phyloP scores from a whole-genome alignment of 2,888 invertebrate genomes.

The Ectemnius cavifrons region DNA sequence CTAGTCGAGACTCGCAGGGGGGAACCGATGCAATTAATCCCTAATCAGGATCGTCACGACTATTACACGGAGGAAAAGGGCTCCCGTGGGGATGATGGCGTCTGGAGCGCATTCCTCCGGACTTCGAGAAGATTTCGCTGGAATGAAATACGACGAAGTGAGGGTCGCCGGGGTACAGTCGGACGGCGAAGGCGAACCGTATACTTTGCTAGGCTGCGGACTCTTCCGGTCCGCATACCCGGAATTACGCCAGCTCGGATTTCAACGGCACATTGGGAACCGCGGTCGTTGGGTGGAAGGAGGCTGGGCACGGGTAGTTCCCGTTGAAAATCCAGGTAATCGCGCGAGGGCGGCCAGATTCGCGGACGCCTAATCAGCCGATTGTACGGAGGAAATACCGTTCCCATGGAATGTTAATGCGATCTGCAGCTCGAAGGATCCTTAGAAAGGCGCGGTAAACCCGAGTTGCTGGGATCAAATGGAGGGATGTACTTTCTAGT shows the following conservation, averaged over 20 bases:
- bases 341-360: conserved; percentile 51
- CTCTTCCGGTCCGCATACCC: conserved; percentile 7
- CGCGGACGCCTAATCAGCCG: conserved; percentile 66
- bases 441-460: conserved; percentile 38
- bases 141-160: conserved; percentile 4
- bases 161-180: conserved; percentile 7
- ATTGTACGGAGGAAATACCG: conserved; percentile 73
- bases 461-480: conserved; percentile 24
- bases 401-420: conserved; percentile 78
- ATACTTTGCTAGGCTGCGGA: conserved; percentile 5
- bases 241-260: conserved; percentile 24
- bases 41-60: no score
- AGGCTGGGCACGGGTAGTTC: not conserved
- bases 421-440: conserved; percentile 58
- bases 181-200: conserved; percentile 2
- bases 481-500: not conserved
- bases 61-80: no score
- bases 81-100: no score
- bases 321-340: conserved; percentile 56
- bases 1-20: no score
- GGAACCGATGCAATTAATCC: no score
- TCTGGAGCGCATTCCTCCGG: no score
- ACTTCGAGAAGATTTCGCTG: no score
- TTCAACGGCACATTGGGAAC: conserved; percentile 34
- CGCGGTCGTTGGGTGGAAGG: conserved; percentile 12